Percentiles rank a stretch among this genome's conserved stretches.
Evolutionary conservation across 2,113 vertebrate species (phyloP).

Genomic region (Melanerpes aurifrons): DNA sequence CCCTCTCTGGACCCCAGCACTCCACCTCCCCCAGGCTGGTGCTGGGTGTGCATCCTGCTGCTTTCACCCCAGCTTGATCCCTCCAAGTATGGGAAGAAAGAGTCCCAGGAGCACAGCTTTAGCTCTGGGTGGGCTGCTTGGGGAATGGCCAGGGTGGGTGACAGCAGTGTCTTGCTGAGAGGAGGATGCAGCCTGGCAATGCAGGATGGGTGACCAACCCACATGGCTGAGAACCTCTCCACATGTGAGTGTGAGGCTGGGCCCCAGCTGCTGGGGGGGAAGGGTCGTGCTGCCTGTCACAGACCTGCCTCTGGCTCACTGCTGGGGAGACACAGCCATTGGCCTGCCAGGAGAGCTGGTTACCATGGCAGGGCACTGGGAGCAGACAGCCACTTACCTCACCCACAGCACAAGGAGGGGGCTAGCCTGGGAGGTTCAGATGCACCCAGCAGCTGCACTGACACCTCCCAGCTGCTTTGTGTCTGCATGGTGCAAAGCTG

Average conservation of each 20-base stretch:
- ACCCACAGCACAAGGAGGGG: neutral
- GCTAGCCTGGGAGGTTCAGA: neutral
- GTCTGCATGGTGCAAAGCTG: neutral
- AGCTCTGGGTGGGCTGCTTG: fast-evolving
- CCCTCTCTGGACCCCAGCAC: neutral
- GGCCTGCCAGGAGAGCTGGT: neutral
- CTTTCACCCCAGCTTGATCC: neutral
- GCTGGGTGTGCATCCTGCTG: neutral
- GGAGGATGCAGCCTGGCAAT: neutral
- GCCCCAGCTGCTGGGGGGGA: neutral
- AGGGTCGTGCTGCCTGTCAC: neutral
- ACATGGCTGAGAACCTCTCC: neutral
- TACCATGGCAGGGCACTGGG: slow-evolving; percentile 8
- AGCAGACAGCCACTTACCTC: neutral
- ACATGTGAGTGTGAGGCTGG: fast-evolving
- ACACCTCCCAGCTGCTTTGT: neutral
- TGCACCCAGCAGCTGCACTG: neutral
- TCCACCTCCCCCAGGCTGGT: neutral
- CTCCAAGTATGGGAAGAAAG: neutral
- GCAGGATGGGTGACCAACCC: neutral
- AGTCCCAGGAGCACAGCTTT: neutral
- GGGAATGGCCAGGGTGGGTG: fast-evolving
- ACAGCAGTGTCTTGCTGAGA: neutral
- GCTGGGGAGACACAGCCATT: neutral
- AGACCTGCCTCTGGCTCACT: neutral